Evolutionary conservation across 1,140 invertebrate genomes (phyloP), one percentile per base, ranked within the genome.

Genomic region (Gryon sp.): DNA sequence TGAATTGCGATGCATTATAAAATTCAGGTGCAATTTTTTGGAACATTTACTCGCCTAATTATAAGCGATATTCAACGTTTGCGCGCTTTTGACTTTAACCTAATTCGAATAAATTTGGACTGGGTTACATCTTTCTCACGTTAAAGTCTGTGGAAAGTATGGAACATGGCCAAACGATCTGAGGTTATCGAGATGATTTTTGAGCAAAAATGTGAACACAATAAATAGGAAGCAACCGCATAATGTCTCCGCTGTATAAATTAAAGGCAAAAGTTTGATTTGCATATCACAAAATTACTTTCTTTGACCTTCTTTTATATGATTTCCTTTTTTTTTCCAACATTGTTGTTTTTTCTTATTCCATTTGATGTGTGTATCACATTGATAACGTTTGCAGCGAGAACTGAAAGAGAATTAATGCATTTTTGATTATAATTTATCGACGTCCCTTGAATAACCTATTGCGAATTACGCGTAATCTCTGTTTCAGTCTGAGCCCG

Each of bases 401-500:
- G 62, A 11, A 57, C 43, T 45, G 16, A 18, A 3, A 45, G 34
- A 63, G 15, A 59, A 41, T 46, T 30, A 46, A 53, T 66, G 30
- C 59, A 3, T 38, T 63, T 43, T 45, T 74, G 36, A 53, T 74
- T 66, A 60, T 57, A 20, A 73, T 74, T 32, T 62, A 62, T 69
- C 57, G 57, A 68, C 63, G 48, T 40, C 55, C 70, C 62, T 75
- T 66, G 55, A 66, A 60, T 82, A 72, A 83, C 78, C 82, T 83
- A 86, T 85, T 82, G 85, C 82, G 85, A 86, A 88, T 88, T 83
- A 84, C 83, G 83, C 84, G 85, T 87, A 83, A 88, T 89, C 84
- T 89, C 83, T 89, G 88, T 89, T 89, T 89, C 88, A 89, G 88
- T 88, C 83, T 87, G 87, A 88, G 82, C 87, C 87, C 83, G 84